Conservation (phyloP, 2,888 invertebrate genomes). For the Ophraella communa region DNA sequence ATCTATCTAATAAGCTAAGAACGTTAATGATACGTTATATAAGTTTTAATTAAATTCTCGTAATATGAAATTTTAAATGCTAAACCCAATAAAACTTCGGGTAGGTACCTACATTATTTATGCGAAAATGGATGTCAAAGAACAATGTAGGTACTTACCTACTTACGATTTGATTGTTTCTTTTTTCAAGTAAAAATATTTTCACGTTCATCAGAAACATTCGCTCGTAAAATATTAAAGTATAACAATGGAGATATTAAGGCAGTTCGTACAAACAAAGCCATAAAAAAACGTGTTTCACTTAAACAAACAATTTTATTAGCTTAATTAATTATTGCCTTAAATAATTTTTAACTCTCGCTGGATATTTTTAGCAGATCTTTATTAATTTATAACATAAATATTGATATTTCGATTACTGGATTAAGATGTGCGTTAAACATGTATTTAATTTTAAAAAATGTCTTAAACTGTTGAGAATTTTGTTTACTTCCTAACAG, state of each 20-base stretch:
- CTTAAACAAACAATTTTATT: constrained; percentile 21
- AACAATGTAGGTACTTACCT: constrained; percentile 10
- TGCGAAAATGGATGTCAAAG: constrained; percentile 7
- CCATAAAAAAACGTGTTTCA: constrained; percentile 26
- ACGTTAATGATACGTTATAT: too few relatives aligned
- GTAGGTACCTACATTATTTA: too few relatives aligned
- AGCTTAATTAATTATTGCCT: constrained; percentile 16
- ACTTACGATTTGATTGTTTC: constrained; percentile 19
- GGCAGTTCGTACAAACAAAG: constrained; percentile 20
- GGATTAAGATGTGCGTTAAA: too few relatives aligned
- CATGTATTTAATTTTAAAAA: too few relatives aligned
- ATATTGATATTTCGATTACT: background rate
- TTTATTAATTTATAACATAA: background rate
- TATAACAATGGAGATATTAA: constrained; percentile 23
- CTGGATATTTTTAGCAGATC: background rate
- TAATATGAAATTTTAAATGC: too few relatives aligned
- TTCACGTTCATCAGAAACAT: constrained; percentile 28
- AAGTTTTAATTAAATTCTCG: too few relatives aligned
- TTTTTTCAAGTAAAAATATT: constrained; percentile 23
- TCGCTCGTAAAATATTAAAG: constrained; percentile 10
- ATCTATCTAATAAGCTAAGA: too few relatives aligned
- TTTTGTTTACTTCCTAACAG: too few relatives aligned
- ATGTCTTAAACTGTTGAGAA: too few relatives aligned
- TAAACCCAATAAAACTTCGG: too few relatives aligned
- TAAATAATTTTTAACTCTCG: constrained; percentile 10